Evolutionary conservation across 92 coral and sea anemone genomes (phyloP), one percentile per base, ranked within the genome.

Genomic region (Plumapathes pennacea): DNA sequence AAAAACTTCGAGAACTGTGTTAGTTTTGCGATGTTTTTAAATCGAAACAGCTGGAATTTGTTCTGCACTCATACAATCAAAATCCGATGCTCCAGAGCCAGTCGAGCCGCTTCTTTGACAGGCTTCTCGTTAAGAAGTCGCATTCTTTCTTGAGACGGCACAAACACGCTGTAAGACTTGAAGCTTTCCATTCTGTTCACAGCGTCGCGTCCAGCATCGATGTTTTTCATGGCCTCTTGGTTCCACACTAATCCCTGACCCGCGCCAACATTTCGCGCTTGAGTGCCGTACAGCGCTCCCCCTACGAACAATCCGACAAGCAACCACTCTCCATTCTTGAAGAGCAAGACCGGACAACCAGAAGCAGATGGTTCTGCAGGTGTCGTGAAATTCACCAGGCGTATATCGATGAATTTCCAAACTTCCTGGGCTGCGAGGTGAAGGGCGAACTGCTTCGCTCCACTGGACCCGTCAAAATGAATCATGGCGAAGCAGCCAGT

Each of bases 121-220:
- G 43, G 64, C 10, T 57, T 61, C 37, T 83, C 81, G 15, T 33
- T 64, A n/a, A 83, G 64, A 6, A 87, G 66, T 42, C 83, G 79
- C 15, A 78, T 85, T 49, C 96, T 80, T 21, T 87, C 96, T 0
- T 72, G 50, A 60, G 83, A 87, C 14, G 96, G 85, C 45, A 87
- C 54, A 14, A 54, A 14, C 10, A 87, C 74, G 19, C 84, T 69
- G 51, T 87, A 87, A 0, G 77, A 45, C 57, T 65, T 64, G 54
- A 76, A 60, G 4, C 45, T 62, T 15, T 80, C 58, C 84, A 82
- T 75, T 41, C 69, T 80, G 12, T 61, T 69, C 8, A 85, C 80
- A 0, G 70, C 70, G 21, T 83, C 70, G 39, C 34, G 68, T 2
- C 96, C 96, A 0, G 80, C 60, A 27, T 51, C 71, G 5, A 87